Percentiles rank a stretch among this genome's conserved stretches.
Evolutionary conservation across 2,113 vertebrate genomes (phyloP).

Genomic region (Romanogobio albipinnatus): DNA sequence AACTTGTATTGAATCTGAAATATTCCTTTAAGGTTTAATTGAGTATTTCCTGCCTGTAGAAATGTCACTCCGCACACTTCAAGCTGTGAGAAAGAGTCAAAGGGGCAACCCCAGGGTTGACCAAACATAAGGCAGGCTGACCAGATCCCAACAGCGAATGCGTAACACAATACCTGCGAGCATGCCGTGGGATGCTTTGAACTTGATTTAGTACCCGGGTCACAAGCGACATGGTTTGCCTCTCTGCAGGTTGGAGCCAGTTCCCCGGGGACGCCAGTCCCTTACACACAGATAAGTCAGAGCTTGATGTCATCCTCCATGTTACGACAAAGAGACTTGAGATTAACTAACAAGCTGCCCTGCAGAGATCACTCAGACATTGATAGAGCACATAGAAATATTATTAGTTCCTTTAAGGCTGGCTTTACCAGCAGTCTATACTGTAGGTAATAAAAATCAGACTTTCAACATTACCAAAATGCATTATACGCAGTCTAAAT

Average conservation of each 20-base stretch:
- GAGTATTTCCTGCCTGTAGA: slow-evolving; percentile 43
- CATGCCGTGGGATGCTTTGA: slow-evolving; percentile 84
- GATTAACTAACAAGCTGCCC: slow-evolving; percentile 43
- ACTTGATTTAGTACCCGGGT: slow-evolving; percentile 86
- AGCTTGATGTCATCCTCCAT: slow-evolving; percentile 58
- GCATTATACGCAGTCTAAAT: background rate
- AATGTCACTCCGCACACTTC: slow-evolving; percentile 41
- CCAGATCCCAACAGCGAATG: slow-evolving; percentile 77
- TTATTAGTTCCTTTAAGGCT: slow-evolving; percentile 25
- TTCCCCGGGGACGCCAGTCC: slow-evolving; percentile 68
- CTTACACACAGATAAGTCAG: slow-evolving; percentile 72
- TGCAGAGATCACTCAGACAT: slow-evolving; percentile 48
- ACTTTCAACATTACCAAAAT: background rate
- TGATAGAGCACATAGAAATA: slow-evolving; percentile 32
- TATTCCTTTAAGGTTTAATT: slow-evolving; percentile 16
- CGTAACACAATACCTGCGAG: slow-evolving; percentile 84
- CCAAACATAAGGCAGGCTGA: slow-evolving; percentile 71
- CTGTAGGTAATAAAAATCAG: background rate
- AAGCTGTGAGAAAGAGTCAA: slow-evolving; percentile 65
- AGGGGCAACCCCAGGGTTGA: slow-evolving; percentile 72
- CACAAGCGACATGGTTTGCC: slow-evolving; percentile 76
- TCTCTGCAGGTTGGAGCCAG: slow-evolving; percentile 75
- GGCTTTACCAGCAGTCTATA: background rate
- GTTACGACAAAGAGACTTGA: slow-evolving; percentile 46
- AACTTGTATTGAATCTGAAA: background rate